These are phyloP conservation scores for Saimiri boliviensis DNA, from an alignment of 2,113 vertebrate genomes.

Conservation along the genomic window DNA sequence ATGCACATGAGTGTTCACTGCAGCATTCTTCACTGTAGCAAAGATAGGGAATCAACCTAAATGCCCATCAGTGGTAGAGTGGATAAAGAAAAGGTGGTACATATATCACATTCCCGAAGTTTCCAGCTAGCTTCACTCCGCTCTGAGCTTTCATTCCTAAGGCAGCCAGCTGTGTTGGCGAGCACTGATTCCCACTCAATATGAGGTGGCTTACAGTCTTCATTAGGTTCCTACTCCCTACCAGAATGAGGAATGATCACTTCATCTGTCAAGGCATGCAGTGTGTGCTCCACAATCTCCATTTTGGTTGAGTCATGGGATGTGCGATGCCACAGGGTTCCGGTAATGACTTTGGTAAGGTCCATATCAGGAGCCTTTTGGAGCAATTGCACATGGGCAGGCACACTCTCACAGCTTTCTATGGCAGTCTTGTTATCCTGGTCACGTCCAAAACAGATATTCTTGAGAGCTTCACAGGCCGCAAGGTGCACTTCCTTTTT, in stretches of 20 bases:
- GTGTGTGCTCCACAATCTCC: conserved; percentile 96
- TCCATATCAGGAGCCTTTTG: conserved; percentile 93
- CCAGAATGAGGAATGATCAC: conserved; percentile 95
- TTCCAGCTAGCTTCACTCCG: too few species aligned
- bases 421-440: conserved; percentile 97
- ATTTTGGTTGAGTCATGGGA: conserved; percentile 97
- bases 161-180: conserved; percentile 96
- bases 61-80: too few species aligned
- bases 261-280: conserved; percentile 94
- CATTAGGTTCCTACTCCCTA: conserved; percentile 92
- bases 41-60: too few species aligned
- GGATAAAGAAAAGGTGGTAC: too few species aligned
- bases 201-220: conserved; percentile 94
- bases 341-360: conserved; percentile 96
- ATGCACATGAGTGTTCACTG: too few species aligned
- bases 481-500: conserved; percentile 95
- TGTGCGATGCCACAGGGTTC: conserved; percentile 97
- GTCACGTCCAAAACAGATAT: conserved; percentile 96
- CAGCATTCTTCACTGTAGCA: too few species aligned
- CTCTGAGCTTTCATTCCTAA: conserved; percentile 82
- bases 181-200: conserved; percentile 96
- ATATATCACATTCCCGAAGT: too few species aligned
- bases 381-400: conserved; percentile 91
- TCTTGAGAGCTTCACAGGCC: conserved; percentile 98
- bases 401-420: conserved; percentile 97